phyloP scores from a whole-genome alignment of 2,888 invertebrate species.

The Chrysolina oricalcia region DNA sequence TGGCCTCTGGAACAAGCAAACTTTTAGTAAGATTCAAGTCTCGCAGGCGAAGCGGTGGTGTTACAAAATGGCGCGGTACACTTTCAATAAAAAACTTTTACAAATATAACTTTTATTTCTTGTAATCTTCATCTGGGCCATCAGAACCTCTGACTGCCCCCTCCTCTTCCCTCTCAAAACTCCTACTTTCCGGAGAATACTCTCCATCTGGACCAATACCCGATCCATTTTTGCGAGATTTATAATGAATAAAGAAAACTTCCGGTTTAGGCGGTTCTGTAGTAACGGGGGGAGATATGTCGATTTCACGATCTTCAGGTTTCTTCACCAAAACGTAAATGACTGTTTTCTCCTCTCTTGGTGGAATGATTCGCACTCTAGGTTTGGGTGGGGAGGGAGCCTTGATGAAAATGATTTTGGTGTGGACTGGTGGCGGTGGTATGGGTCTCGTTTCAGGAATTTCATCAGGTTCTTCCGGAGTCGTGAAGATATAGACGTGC shows the following conservation, averaged over 20 bases:
- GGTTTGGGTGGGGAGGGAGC: conserved; percentile 69
- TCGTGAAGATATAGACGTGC: conserved; percentile 92
- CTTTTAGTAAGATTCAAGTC: too few relatives aligned
- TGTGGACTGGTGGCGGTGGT: conserved; percentile 81
- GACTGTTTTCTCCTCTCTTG: conserved; percentile 88
- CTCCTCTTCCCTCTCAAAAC: background rate
- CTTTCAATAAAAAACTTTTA: too few relatives aligned
- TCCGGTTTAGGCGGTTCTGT: conserved; percentile 91
- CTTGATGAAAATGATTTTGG: conserved; percentile 94
- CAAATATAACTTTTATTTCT: background rate
- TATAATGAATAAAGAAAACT: conserved; percentile 92
- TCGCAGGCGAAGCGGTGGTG: too few relatives aligned
- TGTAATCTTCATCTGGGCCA: background rate
- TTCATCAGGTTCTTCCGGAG: conserved; percentile 87
- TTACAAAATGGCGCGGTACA: too few relatives aligned
- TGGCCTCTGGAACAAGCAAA: too few relatives aligned
- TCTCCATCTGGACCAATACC: background rate
- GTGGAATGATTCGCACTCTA: conserved; percentile 71
- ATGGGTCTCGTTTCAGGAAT: conserved; percentile 78
- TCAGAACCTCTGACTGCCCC: background rate
- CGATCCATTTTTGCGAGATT: conserved; percentile 76
- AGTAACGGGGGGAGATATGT: conserved; percentile 83
- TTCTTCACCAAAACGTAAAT: conserved; percentile 92
- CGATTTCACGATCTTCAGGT: conserved; percentile 88
- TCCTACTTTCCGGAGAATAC: background rate